These are phyloP conservation scores for Neuroscelio doddi DNA, from an alignment of 2,888 invertebrate species.

Conservation along the genomic window DNA sequence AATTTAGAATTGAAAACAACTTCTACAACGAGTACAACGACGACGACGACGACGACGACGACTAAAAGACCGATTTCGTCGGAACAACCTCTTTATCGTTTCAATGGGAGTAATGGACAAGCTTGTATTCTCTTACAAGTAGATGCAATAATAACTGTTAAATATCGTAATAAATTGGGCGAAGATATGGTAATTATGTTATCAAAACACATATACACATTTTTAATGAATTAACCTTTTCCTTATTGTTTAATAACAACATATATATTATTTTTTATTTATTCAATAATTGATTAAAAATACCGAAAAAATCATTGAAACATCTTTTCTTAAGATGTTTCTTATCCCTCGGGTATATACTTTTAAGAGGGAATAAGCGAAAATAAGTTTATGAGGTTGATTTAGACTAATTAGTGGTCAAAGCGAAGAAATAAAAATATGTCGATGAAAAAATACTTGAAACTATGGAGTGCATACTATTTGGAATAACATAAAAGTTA, in stretches of 20 bases:
- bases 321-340: too few relatives aligned
- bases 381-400: too few relatives aligned
- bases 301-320: constrained; percentile 1
- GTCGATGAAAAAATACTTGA: too few relatives aligned
- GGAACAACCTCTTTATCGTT: constrained; percentile 75
- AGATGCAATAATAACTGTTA: constrained; percentile 82
- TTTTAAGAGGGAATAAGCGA: too few relatives aligned
- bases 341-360: too few relatives aligned
- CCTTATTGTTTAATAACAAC: too few relatives aligned
- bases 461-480: too few relatives aligned
- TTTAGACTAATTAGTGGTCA: too few relatives aligned
- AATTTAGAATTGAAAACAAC: constrained; percentile 62
- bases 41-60: constrained; percentile 69
- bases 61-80: constrained; percentile 73
- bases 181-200: constrained; percentile 73
- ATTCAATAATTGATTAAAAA: not conserved
- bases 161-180: constrained; percentile 80
- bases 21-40: constrained; percentile 71
- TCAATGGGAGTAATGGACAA: constrained; percentile 80
- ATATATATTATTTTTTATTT: constrained; percentile 11
- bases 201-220: not conserved
- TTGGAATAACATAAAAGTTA: too few relatives aligned
- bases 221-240: too few relatives aligned
- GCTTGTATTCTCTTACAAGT: constrained; percentile 86
- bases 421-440: too few relatives aligned